Percentiles rank a stretch among this genome's conserved stretches.
Evolutionary conservation across 2,113 vertebrate genomes (phyloP).

Genomic region (Ophthalmolycus amberensis): DNA sequence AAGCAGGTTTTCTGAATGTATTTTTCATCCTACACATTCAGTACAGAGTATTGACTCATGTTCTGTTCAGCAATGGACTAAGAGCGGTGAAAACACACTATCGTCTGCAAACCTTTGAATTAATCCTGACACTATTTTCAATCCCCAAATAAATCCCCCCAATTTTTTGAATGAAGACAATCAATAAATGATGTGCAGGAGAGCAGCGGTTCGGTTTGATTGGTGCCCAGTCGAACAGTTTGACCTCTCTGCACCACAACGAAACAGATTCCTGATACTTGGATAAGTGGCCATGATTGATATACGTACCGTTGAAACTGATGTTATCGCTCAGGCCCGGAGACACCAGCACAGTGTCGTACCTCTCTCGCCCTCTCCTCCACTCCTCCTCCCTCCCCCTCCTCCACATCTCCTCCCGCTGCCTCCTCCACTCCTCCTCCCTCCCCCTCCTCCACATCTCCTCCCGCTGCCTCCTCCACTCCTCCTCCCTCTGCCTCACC

Average conservation of each 20-base stretch:
- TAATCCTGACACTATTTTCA: neutral
- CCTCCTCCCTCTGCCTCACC: constrained; percentile 80
- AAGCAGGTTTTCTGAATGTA: neutral
- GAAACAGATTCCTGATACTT: neutral
- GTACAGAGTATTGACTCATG: neutral
- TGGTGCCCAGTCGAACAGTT: no score
- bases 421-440: no score
- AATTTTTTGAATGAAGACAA: neutral
- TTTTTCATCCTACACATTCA: neutral
- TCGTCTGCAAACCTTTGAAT: no score
- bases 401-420: no score
- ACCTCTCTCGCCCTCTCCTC: constrained; percentile 66
- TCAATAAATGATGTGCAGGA: neutral
- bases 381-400: no score
- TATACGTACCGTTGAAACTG: constrained; percentile 52
- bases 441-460: constrained; percentile 67
- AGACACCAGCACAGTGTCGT: constrained; percentile 79
- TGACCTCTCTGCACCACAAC: no score
- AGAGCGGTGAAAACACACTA: neutral
- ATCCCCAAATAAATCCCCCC: neutral
- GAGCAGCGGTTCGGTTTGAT: neutral
- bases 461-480: constrained; percentile 78
- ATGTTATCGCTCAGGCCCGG: constrained; percentile 69
- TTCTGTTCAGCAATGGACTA: neutral
- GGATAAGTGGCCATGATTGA: neutral